These are phyloP conservation scores for Stegodyphus dumicola DNA, from an alignment of 1,140 invertebrate genomes.

Conservation along the genomic window DNA sequence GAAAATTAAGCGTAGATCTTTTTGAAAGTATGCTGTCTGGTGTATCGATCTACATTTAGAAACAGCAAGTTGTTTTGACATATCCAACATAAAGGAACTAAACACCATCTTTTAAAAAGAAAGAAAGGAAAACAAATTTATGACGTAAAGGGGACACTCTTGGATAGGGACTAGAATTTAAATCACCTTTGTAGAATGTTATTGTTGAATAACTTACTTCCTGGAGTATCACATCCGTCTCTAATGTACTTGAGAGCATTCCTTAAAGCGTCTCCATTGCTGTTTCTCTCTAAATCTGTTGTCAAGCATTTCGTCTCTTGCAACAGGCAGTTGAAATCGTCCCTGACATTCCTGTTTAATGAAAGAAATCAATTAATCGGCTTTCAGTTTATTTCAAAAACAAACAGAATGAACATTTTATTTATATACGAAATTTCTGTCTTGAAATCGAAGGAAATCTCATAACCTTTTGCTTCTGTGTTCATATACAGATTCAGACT, in stretches of 20 bases:
- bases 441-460: background rate
- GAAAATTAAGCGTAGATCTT: no score
- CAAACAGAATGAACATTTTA: no score
- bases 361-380: background rate
- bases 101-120: background rate
- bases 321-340: conserved; percentile 55
- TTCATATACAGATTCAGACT: no score
- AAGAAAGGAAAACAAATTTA: no score
- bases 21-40: no score
- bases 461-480: no score
- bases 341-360: conserved; percentile 23
- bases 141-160: no score
- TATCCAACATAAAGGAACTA: background rate
- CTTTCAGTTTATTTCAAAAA: no score
- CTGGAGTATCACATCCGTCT: conserved; percentile 20
- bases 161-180: no score
- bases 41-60: no score
- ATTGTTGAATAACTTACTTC: conserved; percentile 7
- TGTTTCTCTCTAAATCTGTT: conserved; percentile 18
- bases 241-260: conserved; percentile 38
- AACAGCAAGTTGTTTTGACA: no score
- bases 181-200: no score
- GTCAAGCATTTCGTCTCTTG: conserved; percentile 38
- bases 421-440: background rate
- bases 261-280: conserved; percentile 32